Percentiles rank a stretch among this genome's conserved stretches.
Evolutionary conservation across 30 jellyfish, hydroid and myxozoan genomes (phyloP).

Genomic region (Aurelia sp.): DNA sequence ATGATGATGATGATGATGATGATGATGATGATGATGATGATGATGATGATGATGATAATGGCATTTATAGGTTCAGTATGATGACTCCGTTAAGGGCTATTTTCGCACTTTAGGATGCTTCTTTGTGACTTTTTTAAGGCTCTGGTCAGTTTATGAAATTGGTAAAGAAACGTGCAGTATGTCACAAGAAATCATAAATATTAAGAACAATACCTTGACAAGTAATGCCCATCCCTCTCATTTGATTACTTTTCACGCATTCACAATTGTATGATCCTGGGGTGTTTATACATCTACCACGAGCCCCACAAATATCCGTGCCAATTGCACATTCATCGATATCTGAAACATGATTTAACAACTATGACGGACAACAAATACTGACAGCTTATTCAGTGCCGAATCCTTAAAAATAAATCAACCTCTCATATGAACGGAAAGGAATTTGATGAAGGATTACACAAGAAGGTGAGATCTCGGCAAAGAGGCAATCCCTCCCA

Average conservation of each 20-base stretch:
- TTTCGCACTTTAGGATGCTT: constrained; percentile 7
- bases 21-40: constrained; percentile 37
- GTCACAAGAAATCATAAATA: too few relatives aligned
- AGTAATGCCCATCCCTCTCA: not conserved
- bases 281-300: constrained; percentile 30
- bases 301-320: constrained; percentile 16
- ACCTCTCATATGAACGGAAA: too few relatives aligned
- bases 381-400: too few relatives aligned
- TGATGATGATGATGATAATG: constrained; percentile 36
- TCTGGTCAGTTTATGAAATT: not conserved
- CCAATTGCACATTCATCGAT: constrained; percentile 43
- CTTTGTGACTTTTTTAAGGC: not conserved
- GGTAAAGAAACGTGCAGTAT: too few relatives aligned
- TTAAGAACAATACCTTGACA: constrained; percentile 23
- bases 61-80: too few relatives aligned
- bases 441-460: too few relatives aligned
- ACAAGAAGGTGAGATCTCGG: too few relatives aligned
- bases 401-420: too few relatives aligned
- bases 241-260: constrained; percentile 10
- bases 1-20: constrained; percentile 4
- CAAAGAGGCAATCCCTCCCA: too few relatives aligned
- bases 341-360: constrained; percentile 3
- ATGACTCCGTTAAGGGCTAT: too few relatives aligned
- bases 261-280: constrained; percentile 47
- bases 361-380: too few relatives aligned